Percentiles rank a stretch among this genome's conserved stretches.
Evolutionary conservation across 2,113 vertebrate species (phyloP).

Genomic region (Chloropsis hardwickii): DNA sequence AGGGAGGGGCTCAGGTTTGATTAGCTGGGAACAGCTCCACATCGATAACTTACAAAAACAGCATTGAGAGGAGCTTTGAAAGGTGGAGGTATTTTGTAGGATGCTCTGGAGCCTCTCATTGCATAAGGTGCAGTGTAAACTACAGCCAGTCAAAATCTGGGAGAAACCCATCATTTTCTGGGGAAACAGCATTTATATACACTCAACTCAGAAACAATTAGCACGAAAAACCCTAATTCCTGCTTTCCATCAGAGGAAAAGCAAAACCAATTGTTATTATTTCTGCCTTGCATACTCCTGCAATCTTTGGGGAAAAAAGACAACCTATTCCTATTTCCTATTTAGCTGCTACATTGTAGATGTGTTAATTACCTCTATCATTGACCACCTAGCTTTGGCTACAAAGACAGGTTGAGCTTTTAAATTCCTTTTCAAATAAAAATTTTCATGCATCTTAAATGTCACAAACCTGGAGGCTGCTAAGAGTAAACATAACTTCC

Average conservation of each 20-base stretch:
- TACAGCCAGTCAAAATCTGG: not conserved
- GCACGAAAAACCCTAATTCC: not conserved
- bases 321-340: not conserved
- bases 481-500: conserved; percentile 50
- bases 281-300: not conserved
- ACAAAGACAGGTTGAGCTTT: not conserved
- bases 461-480: conserved; percentile 73
- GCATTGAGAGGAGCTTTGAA: not conserved
- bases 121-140: not conserved
- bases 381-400: not conserved
- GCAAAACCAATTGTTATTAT: not conserved
- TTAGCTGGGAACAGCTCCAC: not conserved
- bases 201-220: not conserved
- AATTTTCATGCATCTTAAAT: not conserved
- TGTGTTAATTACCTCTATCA: not conserved
- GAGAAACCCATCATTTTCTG: not conserved
- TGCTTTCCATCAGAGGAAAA: not conserved
- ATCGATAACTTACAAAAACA: not conserved
- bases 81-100: not conserved
- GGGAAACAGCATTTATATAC: not conserved
- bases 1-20: not conserved
- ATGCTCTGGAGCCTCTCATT: not conserved
- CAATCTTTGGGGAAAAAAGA: not conserved
- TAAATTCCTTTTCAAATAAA: not conserved
- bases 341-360: not conserved